Evolutionary conservation across 2,888 invertebrate genomes (phyloP), one percentile per base, ranked within the genome.

Genomic region (Cryptosula pallasiana): DNA sequence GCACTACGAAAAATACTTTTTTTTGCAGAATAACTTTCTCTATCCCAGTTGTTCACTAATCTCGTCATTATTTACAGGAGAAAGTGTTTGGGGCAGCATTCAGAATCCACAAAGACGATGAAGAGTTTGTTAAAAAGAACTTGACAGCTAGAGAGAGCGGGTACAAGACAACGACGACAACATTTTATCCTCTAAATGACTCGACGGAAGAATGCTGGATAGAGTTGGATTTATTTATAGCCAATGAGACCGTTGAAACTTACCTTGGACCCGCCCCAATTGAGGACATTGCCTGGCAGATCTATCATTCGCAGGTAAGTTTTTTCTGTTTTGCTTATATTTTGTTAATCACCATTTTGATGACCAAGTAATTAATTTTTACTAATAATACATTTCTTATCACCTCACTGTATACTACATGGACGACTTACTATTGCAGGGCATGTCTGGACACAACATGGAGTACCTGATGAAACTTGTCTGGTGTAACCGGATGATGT

Each of bases 81-180:
- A 86, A 87, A 79, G 95, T 96, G 0, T 96, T 94, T 91, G 97
- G 97, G 1, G 88, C 95, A 20, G 95, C 95, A 0, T 97, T 95
- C 84, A 90, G 92, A 85, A 93, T 98, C 79, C 88, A 89, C 5
- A 84, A 88, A 0, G 85, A 89, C 69, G 89, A 94, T 75, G 88
- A 79, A 27, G 78, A 80, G 9, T 83, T 87, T 75, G 95, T 96
- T 0, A 88, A 91, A 0, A 87, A 89, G 71, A 92, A 96, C 82
- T 87, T 98, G 76, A 95, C 97, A 82, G 91, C 89, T 80, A 87
- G 97, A 79, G 97, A 98, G 85, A 94, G 93, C 84, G 97, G 97
- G 13, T 98, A 98, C 81, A 87, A 90, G 71, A 89, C 91, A 77
- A 89, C 88, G 81, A 86, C 85, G 2, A 89, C 92, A 0, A 86